These are phyloP conservation scores for Alligator sinensis DNA, from an alignment of 2,113 vertebrate genomes.

Conservation along the genomic window DNA sequence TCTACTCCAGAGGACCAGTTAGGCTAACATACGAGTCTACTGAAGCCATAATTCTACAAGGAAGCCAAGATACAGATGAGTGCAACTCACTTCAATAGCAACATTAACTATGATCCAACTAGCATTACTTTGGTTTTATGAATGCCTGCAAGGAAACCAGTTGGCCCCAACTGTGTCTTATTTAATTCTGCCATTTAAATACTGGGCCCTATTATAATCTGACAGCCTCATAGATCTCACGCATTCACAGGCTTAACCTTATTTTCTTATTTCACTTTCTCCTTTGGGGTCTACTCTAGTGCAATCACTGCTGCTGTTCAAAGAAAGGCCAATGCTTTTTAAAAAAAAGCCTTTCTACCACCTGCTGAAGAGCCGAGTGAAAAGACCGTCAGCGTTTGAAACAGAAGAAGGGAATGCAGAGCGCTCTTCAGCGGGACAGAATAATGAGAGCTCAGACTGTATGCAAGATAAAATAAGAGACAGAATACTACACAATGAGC, in stretches of 20 bases:
- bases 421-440: background rate
- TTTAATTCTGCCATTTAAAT: background rate
- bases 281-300: background rate
- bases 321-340: background rate
- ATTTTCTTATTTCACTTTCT: background rate
- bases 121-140: no score
- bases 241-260: background rate
- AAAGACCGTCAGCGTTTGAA: background rate
- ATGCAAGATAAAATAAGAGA: background rate
- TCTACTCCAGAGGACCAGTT: no score
- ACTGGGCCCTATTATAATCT: background rate
- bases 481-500: background rate
- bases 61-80: no score
- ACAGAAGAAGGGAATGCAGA: background rate
- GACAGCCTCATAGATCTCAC: background rate
- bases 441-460: background rate
- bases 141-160: no score
- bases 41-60: no score
- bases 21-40: no score
- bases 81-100: no score
- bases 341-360: background rate
- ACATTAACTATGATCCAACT: no score
- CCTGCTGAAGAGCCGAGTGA: background rate
- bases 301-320: background rate
- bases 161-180: background rate